Conservation (phyloP, 2,888 invertebrate species). For the Heliconius cydno region DNA sequence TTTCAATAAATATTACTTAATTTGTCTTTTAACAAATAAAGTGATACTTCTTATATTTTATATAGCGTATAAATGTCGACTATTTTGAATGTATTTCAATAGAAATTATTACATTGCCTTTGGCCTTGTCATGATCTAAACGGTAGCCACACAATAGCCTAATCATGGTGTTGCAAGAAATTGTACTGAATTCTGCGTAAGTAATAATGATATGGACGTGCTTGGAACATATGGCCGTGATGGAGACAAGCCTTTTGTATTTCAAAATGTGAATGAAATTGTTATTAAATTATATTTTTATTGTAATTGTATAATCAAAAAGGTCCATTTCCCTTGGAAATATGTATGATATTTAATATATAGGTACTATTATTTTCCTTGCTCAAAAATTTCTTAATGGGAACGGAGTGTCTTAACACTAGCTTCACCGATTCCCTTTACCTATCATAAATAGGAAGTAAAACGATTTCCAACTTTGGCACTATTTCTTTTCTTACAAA, state of each 20-base stretch:
- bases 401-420: too few relatives aligned
- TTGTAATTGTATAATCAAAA: background rate
- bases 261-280: background rate
- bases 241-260: background rate
- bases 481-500: too few relatives aligned
- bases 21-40: background rate
- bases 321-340: too few relatives aligned
- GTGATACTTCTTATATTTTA: constrained; percentile 3
- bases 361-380: too few relatives aligned
- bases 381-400: too few relatives aligned
- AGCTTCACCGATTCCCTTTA: too few relatives aligned
- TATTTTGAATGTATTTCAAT: constrained; percentile 62
- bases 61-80: constrained; percentile 49
- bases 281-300: background rate
- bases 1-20: background rate
- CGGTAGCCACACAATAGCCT: constrained; percentile 79
- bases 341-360: too few relatives aligned
- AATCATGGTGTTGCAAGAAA: constrained; percentile 70
- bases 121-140: constrained; percentile 70
- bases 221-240: constrained; percentile 17
- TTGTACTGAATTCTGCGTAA: constrained; percentile 46
- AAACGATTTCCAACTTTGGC: too few relatives aligned
- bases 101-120: constrained; percentile 60
- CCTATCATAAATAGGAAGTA: too few relatives aligned
- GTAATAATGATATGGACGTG: constrained; percentile 43